phyloP scores from a whole-genome alignment of 2,113 vertebrate genomes.

The Mobula birostris region DNA sequence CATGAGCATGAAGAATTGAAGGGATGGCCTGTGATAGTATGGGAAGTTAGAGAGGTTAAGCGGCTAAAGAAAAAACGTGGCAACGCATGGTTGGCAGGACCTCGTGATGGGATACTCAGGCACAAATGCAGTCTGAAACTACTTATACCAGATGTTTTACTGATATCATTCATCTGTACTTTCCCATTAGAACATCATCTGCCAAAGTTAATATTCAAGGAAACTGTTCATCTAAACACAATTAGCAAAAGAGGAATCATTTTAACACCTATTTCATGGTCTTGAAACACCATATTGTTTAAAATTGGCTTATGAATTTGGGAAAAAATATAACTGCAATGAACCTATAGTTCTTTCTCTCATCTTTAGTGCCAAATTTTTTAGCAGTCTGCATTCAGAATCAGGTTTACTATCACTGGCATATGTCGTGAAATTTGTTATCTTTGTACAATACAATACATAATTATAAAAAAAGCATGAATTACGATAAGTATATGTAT shows the following conservation, averaged over 20 bases:
- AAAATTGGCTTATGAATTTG: background rate
- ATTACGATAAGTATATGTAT: too few species aligned
- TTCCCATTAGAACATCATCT: background rate
- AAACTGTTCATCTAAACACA: background rate
- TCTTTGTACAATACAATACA: too few species aligned
- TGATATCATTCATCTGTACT: background rate
- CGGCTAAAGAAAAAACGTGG: background rate
- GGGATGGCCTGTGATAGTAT: background rate
- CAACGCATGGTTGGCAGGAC: background rate
- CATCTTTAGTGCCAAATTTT: conserved; percentile 12
- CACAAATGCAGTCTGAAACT: background rate
- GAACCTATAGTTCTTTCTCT: conserved; percentile 11
- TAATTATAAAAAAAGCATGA: too few species aligned
- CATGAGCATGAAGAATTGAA: background rate
- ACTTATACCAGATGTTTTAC: background rate
- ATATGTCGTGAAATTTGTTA: too few species aligned
- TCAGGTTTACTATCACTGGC: too few species aligned
- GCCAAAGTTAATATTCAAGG: background rate
- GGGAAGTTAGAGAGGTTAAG: background rate
- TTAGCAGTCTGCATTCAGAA: background rate
- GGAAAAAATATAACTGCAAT: conserved; percentile 10
- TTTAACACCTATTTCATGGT: background rate
- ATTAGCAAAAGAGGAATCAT: background rate
- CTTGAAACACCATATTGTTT: background rate
- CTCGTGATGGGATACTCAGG: background rate